A percentile compares a stretch with the other conserved stretches of the same genome.
Evolutionary conservation across 2,888 invertebrate genomes (phyloP).

Genomic region (Chromoteleia sp.): DNA sequence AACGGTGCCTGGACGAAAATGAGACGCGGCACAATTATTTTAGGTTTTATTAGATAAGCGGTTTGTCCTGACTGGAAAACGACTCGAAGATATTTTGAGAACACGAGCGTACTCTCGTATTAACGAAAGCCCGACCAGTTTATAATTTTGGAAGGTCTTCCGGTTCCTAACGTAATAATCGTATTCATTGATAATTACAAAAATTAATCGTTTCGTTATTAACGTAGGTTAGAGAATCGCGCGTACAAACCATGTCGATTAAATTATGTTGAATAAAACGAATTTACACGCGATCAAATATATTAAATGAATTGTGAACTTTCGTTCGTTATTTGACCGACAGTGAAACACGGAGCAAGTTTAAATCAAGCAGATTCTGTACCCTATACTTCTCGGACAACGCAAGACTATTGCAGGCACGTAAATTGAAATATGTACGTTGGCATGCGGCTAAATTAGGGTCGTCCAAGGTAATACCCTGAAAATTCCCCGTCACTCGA

Average conservation of each 20-base stretch:
- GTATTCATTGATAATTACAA: no score
- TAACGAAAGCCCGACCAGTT: no score
- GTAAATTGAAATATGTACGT: constrained; percentile 66
- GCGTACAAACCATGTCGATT: no score
- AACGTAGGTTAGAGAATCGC: no score
- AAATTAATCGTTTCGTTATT: no score
- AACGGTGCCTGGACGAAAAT: background rate
- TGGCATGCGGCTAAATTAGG: constrained; percentile 60
- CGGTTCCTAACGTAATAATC: no score
- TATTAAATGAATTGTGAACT: background rate
- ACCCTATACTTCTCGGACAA: constrained; percentile 30
- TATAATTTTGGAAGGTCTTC: no score
- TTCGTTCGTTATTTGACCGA: constrained; percentile 29
- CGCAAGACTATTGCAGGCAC: constrained; percentile 56
- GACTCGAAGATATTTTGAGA: no score
- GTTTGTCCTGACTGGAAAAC: background rate
- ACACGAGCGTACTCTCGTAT: no score
- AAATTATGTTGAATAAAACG: no score
- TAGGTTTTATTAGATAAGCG: background rate
- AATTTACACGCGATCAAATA: no score
- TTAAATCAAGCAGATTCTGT: constrained; percentile 44
- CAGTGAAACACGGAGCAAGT: constrained; percentile 28
- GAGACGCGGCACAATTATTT: background rate
- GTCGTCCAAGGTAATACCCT: constrained; percentile 59
- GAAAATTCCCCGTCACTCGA: constrained; percentile 58